Base-by-base conservation (phyloP, 2,888 invertebrate species). In the Dexiosoma caninum region DNA sequence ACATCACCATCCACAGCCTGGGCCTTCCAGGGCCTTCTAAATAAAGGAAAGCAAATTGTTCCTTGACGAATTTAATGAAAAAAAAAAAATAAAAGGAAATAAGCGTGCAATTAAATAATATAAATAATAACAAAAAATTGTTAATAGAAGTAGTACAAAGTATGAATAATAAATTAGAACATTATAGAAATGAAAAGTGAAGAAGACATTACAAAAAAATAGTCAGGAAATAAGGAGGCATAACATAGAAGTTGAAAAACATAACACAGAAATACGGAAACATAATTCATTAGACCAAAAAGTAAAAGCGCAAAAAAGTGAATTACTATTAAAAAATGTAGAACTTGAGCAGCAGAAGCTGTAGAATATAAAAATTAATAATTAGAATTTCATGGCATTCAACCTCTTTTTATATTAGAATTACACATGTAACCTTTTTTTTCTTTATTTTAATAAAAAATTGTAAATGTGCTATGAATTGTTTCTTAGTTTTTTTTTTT, bases 231-330 rank as follows among this genome's bases (percentile, higher is more conserved):
- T 37, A n/a, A 57, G 37, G 21, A 10, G 32, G 2, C 21, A 57
- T 37, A 19, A 57, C n/a, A 37, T 3, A n/a, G 57, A 57, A 57
- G 10, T 57, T 5, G 57, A 57, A 57, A 57, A 57, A 12, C 57
- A 57, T 12, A 32, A 53, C 12, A n/a, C 12, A 21, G n/a, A 35
- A 9, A 57, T 57, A 21, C 16, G 37, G 2, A 57, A 57, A 7
- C 9, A 57, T 10, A 37, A 49, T 27, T 27, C 27, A 6, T 27
- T 4, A n/a, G n/a, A 27, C 5, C 14, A 42, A 2, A 42, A 42
- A 42, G 5, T 42, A 42, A 42, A 51, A 51, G 57, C 21, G n/a
- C 37, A 19, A 21, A 57, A 55, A 37, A 35, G 21, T 57, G 35
- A 37, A 8, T n/a, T 57, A 8, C 1, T 21, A 12, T 12, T 57